Evolutionary conservation across 1,140 invertebrate species (phyloP).

Genomic region (Heterodera carotae): DNA sequence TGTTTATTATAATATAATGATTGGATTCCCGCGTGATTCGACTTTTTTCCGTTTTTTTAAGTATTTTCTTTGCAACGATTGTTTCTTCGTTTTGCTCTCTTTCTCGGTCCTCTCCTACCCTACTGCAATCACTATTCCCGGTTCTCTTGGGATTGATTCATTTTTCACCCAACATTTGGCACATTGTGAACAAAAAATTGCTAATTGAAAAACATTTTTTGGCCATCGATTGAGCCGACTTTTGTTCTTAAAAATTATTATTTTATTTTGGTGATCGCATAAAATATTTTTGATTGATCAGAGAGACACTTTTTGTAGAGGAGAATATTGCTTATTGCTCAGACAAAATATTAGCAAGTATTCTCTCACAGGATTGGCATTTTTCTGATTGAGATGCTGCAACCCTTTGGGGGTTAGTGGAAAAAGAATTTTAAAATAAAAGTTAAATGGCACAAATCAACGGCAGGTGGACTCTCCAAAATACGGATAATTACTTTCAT

Average conservation of each 20-base stretch:
- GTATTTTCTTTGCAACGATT: background rate
- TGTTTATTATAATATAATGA: background rate
- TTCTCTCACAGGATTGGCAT: no score
- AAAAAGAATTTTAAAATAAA: no score
- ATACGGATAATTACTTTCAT: no score
- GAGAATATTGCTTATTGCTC: no score
- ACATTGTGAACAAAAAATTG: slow-evolving; percentile 3
- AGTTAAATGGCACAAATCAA: no score
- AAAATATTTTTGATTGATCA: slow-evolving; percentile 3
- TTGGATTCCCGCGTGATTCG: background rate
- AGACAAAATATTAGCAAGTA: no score
- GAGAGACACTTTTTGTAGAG: background rate
- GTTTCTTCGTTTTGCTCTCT: background rate
- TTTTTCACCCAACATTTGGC: background rate
- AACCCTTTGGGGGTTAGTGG: no score
- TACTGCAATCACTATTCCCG: background rate
- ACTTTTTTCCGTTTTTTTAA: background rate
- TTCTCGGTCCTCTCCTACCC: background rate
- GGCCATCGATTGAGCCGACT: background rate
- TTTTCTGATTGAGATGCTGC: no score
- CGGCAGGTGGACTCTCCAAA: no score
- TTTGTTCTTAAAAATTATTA: background rate
- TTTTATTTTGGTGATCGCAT: background rate
- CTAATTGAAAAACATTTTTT: background rate
- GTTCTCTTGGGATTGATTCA: background rate